Conservation (phyloP, 1,140 invertebrate species). For the Zeugodacus cucurbitae region DNA sequence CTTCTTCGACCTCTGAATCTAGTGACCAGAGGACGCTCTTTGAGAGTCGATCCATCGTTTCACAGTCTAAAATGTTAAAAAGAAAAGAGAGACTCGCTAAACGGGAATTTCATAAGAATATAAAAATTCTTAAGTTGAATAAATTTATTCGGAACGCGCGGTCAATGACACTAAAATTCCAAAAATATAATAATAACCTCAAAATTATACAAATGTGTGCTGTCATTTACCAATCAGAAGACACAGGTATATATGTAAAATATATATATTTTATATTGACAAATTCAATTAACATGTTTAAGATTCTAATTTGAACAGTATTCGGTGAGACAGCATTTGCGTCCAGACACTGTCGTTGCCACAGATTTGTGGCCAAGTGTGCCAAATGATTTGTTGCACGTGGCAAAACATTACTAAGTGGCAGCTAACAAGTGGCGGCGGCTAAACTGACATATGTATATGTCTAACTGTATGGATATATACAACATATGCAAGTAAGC, state of each 20-base stretch:
- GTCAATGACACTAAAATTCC: too few species aligned
- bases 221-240: background rate
- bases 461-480: background rate
- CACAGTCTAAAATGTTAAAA: too few species aligned
- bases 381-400: background rate
- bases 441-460: background rate
- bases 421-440: background rate
- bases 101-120: too few species aligned
- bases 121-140: too few species aligned
- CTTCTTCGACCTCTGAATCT: too few species aligned
- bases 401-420: background rate
- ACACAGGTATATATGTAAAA: background rate
- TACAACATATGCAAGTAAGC: background rate
- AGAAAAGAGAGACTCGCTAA: too few species aligned
- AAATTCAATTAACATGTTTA: background rate
- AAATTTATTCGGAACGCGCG: too few species aligned
- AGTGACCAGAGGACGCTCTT: too few species aligned
- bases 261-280: background rate
- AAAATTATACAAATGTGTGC: background rate
- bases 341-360: background rate
- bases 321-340: background rate
- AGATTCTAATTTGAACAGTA: background rate
- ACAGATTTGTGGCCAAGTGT: slow-evolving; percentile 4
- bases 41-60: too few species aligned
- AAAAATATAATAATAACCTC: too few species aligned